Evolutionary conservation across 2,888 invertebrate genomes (phyloP).

Genomic region (Xanthorhoe spadicearia): DNA sequence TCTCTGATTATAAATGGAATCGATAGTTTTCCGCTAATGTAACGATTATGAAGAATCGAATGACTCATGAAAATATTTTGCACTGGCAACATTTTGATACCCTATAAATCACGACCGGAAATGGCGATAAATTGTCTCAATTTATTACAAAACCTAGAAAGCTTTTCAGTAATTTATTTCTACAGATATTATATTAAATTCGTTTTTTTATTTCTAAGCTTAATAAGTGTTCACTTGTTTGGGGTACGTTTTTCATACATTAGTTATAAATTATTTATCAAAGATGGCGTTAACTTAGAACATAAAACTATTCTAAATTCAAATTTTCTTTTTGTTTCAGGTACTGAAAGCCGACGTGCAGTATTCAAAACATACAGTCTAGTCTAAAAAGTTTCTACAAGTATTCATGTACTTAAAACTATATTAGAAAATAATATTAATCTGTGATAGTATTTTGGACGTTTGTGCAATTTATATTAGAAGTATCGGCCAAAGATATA

Average conservation of each 20-base stretch:
- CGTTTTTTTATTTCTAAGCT: no score
- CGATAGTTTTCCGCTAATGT: no score
- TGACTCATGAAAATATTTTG: not conserved
- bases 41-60: no score
- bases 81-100: not conserved
- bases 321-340: conserved; percentile 54
- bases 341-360: conserved; percentile 58
- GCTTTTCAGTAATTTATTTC: no score
- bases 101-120: not conserved
- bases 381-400: conserved; percentile 80
- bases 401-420: conserved; percentile 74
- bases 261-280: no score
- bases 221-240: no score
- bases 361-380: conserved; percentile 70
- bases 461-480: conserved; percentile 62
- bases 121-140: not conserved
- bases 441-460: conserved; percentile 48
- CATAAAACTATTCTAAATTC: not conserved
- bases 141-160: no score
- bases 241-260: no score
- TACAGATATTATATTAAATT: no score
- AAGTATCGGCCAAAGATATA: conserved; percentile 63
- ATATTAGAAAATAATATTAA: conserved; percentile 48
- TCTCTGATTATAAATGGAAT: no score
- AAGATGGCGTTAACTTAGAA: no score